Evolutionary conservation across 1,140 invertebrate species (phyloP), one percentile per base, ranked within the genome.

Genomic region (Kradibia gibbosae): DNA sequence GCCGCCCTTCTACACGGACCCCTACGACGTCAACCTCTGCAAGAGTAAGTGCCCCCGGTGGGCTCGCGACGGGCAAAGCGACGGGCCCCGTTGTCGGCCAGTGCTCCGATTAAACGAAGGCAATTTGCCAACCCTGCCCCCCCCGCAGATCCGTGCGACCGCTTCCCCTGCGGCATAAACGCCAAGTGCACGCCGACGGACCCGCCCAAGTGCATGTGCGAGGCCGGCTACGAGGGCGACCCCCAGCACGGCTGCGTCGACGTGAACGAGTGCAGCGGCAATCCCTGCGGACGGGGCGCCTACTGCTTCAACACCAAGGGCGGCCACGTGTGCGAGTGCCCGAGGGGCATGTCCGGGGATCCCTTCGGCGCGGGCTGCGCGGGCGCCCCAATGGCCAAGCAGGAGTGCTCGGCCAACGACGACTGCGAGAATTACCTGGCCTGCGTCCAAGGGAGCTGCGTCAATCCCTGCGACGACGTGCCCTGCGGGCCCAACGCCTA

Each of bases 91-190:
- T n/a, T n/a, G n/a, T n/a, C n/a, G n/a, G n/a, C n/a, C n/a, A n/a
- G n/a, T n/a, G n/a, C n/a, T n/a, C n/a, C n/a, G n/a, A n/a, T n/a
- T n/a, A n/a, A n/a, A n/a, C n/a, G n/a, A n/a, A n/a, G n/a, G n/a
- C n/a, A n/a, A n/a, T n/a, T n/a, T n/a, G n/a, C n/a, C n/a, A n/a
- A n/a, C n/a, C n/a, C n/a, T n/a, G n/a, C n/a, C n/a, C n/a, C n/a
- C 5, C 0, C 11, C 7, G 28, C 8, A 93, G 92, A 92, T 89
- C 96, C 96, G 8, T 97, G 96, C 87, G 95, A 97, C 88, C 92
- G 96, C 74, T 97, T 96, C 88, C 94, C 95, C 2, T 99, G 98
- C 87, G 97, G 97, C 25, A 94, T 97, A n/a, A 98, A 98, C 89
- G 95, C 97, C 1, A 96, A 96, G 91, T 98, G 97, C 87, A 96